Base-by-base conservation (phyloP, 2,888 invertebrate genomes). In the Caenorhabditis zanzibari region DNA sequence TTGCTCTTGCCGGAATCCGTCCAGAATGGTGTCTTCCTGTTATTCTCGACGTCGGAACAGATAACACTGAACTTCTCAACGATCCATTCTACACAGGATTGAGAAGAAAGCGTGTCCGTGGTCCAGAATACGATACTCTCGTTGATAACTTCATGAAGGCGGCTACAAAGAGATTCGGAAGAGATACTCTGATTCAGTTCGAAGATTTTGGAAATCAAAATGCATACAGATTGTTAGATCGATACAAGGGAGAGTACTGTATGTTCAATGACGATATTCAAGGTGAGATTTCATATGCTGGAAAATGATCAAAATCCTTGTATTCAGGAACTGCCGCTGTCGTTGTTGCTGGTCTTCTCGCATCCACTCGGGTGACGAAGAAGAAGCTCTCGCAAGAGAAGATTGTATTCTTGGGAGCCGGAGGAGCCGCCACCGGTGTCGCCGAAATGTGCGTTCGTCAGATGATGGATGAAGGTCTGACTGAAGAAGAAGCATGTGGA, bases 211-310 rank as follows among this genome's bases (percentile, higher is more conserved):
- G 95, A 72, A 99, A 99, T 92, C 95, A 95, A 12, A 99, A 99
- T 93, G 99, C 99, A 7, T 99, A 98, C 94, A 94, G 96, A 44
- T 94, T 99, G 74, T 94, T 99, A 86, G 95, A 95, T 91, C 96
- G 96, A 93, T 99, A 98, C 93, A 95, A 96, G 54, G 94, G 96
- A 90, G 93, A 95, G 91, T 95, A 96, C 93, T 98, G 98, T 93
- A 97, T 97, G 16, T 99, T 99, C 94, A 99, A 99, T 94, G 99
- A 99, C 93, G 99, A 99, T 93, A 99, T 99, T 92, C 98, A 99
- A 93, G 97, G 97, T 92, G 19, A 54, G 12, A 14, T 26, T 2
- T 54, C 14, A 10, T 14, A 26, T 54, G 12, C 24, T 3, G 14
- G 9, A 14, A 22, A 22, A 4, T 54, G 3, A 24, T 10, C 10